phyloP scores from a whole-genome alignment of 2,888 invertebrate genomes.

The Coelopa pilipes region DNA sequence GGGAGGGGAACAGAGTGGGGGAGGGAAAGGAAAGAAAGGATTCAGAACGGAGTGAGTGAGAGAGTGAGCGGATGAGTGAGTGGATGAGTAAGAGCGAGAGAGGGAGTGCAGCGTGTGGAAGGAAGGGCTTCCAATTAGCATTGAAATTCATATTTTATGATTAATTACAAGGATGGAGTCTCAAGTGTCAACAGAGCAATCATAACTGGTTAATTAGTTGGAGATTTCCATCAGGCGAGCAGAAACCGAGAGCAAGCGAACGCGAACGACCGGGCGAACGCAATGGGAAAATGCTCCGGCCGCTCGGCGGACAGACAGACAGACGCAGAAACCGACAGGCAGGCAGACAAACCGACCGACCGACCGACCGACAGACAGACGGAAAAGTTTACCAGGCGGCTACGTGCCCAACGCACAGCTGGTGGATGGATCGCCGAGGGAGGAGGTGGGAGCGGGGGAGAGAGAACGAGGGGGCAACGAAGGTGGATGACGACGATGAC shows the following conservation, averaged over 20 bases:
- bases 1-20: no score
- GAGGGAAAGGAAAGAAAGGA: no score
- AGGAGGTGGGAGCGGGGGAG: not conserved
- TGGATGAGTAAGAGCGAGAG: no score
- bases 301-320: not conserved
- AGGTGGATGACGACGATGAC: not conserved
- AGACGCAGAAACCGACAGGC: not conserved
- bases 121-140: constrained; percentile 30
- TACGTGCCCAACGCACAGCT: not conserved
- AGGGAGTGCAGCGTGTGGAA: no score
- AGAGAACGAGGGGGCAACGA: not conserved
- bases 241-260: constrained; percentile 47
- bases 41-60: no score
- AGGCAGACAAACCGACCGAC: not conserved
- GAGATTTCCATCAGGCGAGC: constrained; percentile 62
- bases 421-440: not conserved
- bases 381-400: constrained; percentile 22
- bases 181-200: constrained; percentile 47
- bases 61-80: no score
- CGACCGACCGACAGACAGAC: not conserved
- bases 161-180: constrained; percentile 34
- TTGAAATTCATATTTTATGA: constrained; percentile 36
- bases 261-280: not conserved
- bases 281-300: constrained; percentile 1
- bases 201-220: constrained; percentile 65